phyloP scores from a whole-genome alignment of 2,113 vertebrate genomes.

The Hirundichthys speculiger region DNA sequence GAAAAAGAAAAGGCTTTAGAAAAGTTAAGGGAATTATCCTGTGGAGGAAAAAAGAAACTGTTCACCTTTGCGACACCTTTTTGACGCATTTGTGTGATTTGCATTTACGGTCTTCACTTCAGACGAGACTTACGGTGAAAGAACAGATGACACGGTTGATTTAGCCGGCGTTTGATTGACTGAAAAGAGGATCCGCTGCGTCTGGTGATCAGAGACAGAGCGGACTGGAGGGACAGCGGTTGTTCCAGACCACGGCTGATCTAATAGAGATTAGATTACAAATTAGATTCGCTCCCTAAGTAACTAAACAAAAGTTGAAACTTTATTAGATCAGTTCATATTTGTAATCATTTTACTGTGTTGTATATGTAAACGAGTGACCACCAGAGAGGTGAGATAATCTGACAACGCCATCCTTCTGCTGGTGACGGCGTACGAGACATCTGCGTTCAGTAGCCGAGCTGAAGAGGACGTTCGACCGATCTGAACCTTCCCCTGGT shows the following conservation, averaged over 20 bases:
- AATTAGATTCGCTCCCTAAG: neutral
- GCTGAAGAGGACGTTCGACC: slow-evolving; percentile 12
- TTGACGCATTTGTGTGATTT: neutral
- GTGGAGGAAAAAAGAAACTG: no score
- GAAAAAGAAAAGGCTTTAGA: slow-evolving; percentile 51
- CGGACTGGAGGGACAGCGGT: no score
- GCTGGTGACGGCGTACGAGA: neutral
- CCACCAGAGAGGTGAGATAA: no score
- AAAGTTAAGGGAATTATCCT: slow-evolving; percentile 39
- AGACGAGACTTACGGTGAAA: neutral
- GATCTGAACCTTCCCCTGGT: no score
- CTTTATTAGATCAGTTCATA: neutral
- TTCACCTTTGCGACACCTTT: no score
- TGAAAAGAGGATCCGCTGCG: no score
- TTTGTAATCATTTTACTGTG: neutral
- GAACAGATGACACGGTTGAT: slow-evolving; percentile 10
- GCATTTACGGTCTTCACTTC: neutral
- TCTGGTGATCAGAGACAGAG: no score
- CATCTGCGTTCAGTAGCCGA: slow-evolving; percentile 13
- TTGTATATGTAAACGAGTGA: neutral
- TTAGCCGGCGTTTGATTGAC: neutral
- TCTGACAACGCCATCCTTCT: neutral
- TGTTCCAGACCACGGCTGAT: no score
- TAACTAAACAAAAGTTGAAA: neutral
- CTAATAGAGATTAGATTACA: no score